Evolutionary conservation across 2,113 vertebrate species (phyloP), one percentile per base, ranked within the genome.

Genomic region (Cavia aperea): DNA sequence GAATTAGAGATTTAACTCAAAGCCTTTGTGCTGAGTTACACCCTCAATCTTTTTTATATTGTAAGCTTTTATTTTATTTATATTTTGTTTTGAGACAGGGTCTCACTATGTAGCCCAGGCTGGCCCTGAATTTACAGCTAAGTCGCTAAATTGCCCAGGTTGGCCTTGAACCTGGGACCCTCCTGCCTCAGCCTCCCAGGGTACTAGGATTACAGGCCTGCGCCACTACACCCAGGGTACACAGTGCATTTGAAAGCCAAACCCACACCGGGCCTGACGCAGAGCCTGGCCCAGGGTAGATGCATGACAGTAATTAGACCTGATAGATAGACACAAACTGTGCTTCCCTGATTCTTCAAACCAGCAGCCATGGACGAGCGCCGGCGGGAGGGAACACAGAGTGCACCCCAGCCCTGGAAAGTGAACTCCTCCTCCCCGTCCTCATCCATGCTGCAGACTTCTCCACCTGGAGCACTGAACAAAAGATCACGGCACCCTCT

Each of bases 391-490:
- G 21, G 81, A 39, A 3, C 79, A 12, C 58, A 24, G 58, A 15
- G 73, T 24, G 14, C 73, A 77, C 12, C 73, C 70, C 43, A 49
- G 73, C 12, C 73, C 49, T 16, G 29, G 49, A 10, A 54, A 26
- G 51, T n/a, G 7, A n/a, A 70, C 13, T 60, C 19, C 39, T 19
- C 89, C 46, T 43, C 62, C 46, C 7, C 16, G 39, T 39, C 39
- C 72, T 1, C 0, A 1, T 21, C 79, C 78, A 21, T 11, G 23
- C 31, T 1, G n/a, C 14, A 46, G 49, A 68, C 0, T 3, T 33
- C 39, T 36, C 26, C 8, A 62, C 29, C 15, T 36, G 2, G 0
- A n/a, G 62, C 70, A 49, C 24, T 23, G 33, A 54, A 78, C 31
- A 54, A 24, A 21, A 24, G 13, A 15, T 4, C 7, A 11, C 33